Evolutionary conservation across 2,888 invertebrate species (phyloP), one percentile per base, ranked within the genome.

Genomic region (Suillia variegata): DNA sequence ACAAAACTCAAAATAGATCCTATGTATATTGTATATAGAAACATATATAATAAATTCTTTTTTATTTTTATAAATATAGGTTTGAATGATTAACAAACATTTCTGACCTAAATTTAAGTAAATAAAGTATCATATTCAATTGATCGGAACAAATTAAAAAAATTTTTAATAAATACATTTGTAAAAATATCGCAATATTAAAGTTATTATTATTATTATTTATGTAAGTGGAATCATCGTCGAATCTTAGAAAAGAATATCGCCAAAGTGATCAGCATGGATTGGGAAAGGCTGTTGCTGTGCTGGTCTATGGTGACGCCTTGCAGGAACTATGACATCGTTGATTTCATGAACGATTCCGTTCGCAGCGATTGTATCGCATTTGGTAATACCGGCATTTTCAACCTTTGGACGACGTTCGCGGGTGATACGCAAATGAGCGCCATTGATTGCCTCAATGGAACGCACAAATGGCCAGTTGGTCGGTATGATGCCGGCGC

Each of bases 391-490:
- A n/a, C 80, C 81, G 48, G 82, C 81, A 62, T 82, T 82, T 64
- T 81, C 80, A 54, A 82, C 77, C 61, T 77, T 81, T n/a, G 82
- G 82, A 48, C 82, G 79, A 26, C 80, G 80, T 61, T 82, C 79
- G 49, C 82, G 81, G 17, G 79, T 78, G 10, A 82, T 79, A 59
- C 76, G 76, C 51, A 82, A 70, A 63, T 78, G 75, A 26, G 68
- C 71, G 34, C 80, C 80, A 59, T 77, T 80, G 6, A 82, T 62
- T 6, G 82, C 67, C 61, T 80, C 78, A 33, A 82, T 78, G 15
- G 81, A 77, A 18, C 82, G 79, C 3, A 82, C 80, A 53, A 82
- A 82, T 53, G 82, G 82, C 82, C 82, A 82, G 54, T 79, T 79
- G 17, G 81, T 79, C 54, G 80, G 77, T 34, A 80, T 80, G 21